Base-by-base conservation (phyloP, 2,113 vertebrate genomes). In the Nibea coibor region DNA sequence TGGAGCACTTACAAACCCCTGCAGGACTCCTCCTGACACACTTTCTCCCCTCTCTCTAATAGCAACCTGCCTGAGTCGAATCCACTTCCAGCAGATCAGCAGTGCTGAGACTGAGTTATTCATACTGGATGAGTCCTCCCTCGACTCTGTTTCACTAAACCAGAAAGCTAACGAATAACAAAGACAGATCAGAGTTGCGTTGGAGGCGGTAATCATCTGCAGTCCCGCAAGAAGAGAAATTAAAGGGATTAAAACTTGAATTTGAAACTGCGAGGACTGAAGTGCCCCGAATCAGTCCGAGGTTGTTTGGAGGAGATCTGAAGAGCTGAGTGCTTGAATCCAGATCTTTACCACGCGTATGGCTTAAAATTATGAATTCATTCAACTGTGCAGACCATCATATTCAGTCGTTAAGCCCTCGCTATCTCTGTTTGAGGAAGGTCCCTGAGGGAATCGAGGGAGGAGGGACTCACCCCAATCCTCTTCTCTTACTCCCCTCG, bases 351-450 rank as follows among this genome's bases (percentile, higher is more conserved):
- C 48, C 61, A 14, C 2, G 20, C 15, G 43, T 10, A 39, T 6
- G 28, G 45, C 35, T 59, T 79, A 26, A 65, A 75, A 64, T 67
- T 26, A 71, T 70, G 11, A 79, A 73, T 71, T 73, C 4, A 69
- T 61, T 84, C 42, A 54, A n/a, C 20, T 20, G 35, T 54, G 78
- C 24, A 80, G 53, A 48, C 12, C 26, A 24, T 80, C 71, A 42
- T 59, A 80, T 80, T 67, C 54, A 68, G 28, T 61, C 56, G 74
- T 73, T 75, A 78, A 88, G 72, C 39, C 28, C 16, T 59, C 26
- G 0, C 42, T 83, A 53, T 78, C 62, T 85, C 19, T 17, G 17
- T 75, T 79, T 75, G 75, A 75, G 70, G 8, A 79, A 74, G 35
- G 57, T 72, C 62, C 78, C 51, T 5, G 28, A 64, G 73, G 76